Base-by-base conservation (phyloP, 2,797 vertebrate genomes). In the Lacerta viridis region DNA sequence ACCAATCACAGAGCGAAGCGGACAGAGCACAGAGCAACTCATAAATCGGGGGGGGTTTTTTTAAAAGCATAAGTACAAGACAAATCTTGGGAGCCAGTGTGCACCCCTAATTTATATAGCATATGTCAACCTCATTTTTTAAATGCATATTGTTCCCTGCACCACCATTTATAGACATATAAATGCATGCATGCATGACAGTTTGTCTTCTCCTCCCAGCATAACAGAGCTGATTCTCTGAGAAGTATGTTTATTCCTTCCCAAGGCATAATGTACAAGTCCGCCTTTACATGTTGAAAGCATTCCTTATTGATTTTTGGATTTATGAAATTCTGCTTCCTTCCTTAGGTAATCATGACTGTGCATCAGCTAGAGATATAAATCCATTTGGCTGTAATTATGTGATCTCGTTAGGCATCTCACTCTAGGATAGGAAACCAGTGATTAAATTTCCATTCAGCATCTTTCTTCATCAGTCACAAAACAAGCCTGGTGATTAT, bases 381-480 rank as follows among this genome's bases (percentile, higher is more conserved):
- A 93, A 92, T 92, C 85, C 8, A 94, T 94, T 96, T 68, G 84
- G 92, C 91, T 93, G 41, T 94, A 95, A 96, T 96, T 95, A 95
- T 92, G 80, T 89, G 46, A 88, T 96, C 92, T 96, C 81, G 8
- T 96, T 96, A 95, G 87, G 79, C 92, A 95, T 90, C 83, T 94
- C 93, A 84, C 84, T 93, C 59, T 92, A 91, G 74, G 76, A 86
- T 88, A 95, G 92, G 85, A 97, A 96, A 95, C 96, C 91, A 94
- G 88, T 94, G 91, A 96, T 95, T 96, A 95, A 94, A 96, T 93
- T 96, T 96, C 83, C 75, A 93, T 92, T 95, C 85, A 90, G 88
- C 87, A 74, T 91, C 87, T 91, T 94, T 96, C 93, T 93, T 95
- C 95, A 92, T 96, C 93, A 95, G 90, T 92, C 68, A 69, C 80